phyloP scores from a whole-genome alignment of 2,113 vertebrate genomes.

The Podocnemis expansa region DNA sequence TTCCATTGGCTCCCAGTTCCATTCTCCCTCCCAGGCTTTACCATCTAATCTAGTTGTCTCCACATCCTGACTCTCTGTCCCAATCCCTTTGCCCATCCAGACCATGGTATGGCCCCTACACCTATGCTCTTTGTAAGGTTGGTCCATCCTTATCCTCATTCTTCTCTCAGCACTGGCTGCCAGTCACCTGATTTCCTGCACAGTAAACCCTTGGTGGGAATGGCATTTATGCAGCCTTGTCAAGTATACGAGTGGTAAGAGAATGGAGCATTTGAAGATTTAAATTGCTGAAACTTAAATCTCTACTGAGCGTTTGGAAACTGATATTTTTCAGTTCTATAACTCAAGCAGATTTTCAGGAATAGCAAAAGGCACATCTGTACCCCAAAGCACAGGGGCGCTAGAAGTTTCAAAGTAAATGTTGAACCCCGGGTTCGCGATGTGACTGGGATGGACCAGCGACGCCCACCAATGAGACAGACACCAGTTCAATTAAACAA shows the following conservation, averaged over 20 bases:
- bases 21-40: not conserved
- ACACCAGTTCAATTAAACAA: too few species aligned
- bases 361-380: not conserved
- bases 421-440: too few species aligned
- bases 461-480: too few species aligned
- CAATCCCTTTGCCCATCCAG: not conserved
- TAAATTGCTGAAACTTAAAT: not conserved
- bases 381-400: not conserved
- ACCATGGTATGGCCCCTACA: not conserved
- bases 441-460: too few species aligned
- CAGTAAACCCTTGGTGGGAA: not conserved
- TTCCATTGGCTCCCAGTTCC: not conserved
- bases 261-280: not conserved
- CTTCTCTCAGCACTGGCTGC: not conserved
- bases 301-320: not conserved
- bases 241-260: accelerated
- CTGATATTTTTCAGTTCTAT: not conserved
- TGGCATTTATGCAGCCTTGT: not conserved
- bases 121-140: too few species aligned
- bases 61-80: not conserved
- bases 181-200: not conserved
- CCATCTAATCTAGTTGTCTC: not conserved
- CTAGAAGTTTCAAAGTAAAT: accelerated
- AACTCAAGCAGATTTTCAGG: not conserved
- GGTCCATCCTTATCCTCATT: too few species aligned